phyloP scores from a whole-genome alignment of 2,113 vertebrate genomes.

The Channa maculata region DNA sequence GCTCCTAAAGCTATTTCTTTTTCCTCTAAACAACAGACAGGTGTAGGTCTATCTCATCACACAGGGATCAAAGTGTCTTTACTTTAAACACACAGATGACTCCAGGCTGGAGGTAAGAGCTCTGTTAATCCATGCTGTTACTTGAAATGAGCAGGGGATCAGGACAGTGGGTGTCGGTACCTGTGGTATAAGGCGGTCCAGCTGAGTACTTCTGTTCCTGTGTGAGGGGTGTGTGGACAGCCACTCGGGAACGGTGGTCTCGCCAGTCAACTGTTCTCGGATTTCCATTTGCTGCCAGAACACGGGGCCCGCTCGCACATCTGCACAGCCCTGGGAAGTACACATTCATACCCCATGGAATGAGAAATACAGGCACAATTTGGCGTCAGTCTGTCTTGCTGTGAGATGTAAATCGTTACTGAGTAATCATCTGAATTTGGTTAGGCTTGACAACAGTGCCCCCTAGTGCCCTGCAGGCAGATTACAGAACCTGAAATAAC shows the following conservation, averaged over 20 bases:
- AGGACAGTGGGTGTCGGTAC: constrained; percentile 76
- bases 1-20: constrained; percentile 48
- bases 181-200: constrained; percentile 92
- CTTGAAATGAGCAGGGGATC: not conserved
- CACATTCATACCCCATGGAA: constrained; percentile 5
- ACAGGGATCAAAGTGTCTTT: constrained; percentile 18
- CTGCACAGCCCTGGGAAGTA: constrained; percentile 89
- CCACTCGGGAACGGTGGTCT: constrained; percentile 88
- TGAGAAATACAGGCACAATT: constrained; percentile 14
- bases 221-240: constrained; percentile 96
- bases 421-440: not conserved
- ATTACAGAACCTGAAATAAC: not conserved
- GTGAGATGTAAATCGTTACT: constrained; percentile 1
- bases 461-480: constrained; percentile 47
- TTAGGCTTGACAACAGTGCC: constrained; percentile 68
- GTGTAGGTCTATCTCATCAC: constrained; percentile 3
- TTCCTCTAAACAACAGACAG: constrained; percentile 34
- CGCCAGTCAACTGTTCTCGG: constrained; percentile 78
- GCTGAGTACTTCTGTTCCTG: constrained; percentile 85
- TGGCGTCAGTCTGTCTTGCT: constrained; percentile 16
- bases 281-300: constrained; percentile 97
- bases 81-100: constrained; percentile 1
- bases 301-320: constrained; percentile 91
- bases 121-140: not conserved
- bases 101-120: not conserved